Evolutionary conservation across 2,888 invertebrate species (phyloP).

Genomic region (Chymomyza fuscimana): DNA sequence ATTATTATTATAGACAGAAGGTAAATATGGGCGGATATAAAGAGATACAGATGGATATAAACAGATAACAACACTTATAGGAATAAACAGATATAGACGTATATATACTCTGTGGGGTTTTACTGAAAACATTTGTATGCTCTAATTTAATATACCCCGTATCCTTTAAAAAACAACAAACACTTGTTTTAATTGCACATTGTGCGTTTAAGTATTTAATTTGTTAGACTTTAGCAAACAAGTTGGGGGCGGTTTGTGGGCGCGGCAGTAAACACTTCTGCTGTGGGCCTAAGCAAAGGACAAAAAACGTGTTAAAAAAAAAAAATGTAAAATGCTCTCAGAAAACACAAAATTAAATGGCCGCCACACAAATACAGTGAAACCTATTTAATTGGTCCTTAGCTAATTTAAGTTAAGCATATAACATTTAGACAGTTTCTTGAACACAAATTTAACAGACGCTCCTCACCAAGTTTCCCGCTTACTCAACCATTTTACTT

Average conservation of each 20-base stretch:
- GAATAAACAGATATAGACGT: too few relatives aligned
- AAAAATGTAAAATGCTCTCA: constrained; percentile 3
- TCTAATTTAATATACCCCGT: too few relatives aligned
- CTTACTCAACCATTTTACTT: constrained; percentile 1
- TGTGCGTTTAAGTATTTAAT: constrained; percentile 42
- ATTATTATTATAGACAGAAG: too few relatives aligned
- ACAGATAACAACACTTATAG: too few relatives aligned
- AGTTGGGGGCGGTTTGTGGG: constrained; percentile 19
- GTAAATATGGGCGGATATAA: too few relatives aligned
- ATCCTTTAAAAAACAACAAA: background rate
- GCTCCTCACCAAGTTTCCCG: background rate
- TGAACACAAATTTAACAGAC: background rate
- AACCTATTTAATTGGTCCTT: constrained; percentile 9
- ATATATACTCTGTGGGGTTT: too few relatives aligned
- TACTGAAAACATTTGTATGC: too few relatives aligned
- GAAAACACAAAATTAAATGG: constrained; percentile 28
- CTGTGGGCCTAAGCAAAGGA: constrained; percentile 1
- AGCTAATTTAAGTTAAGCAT: constrained; percentile 11
- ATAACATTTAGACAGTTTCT: constrained; percentile 14
- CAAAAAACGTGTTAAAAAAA: constrained; percentile 13
- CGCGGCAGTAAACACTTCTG: constrained; percentile 10
- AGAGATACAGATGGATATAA: too few relatives aligned
- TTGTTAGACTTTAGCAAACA: constrained; percentile 52
- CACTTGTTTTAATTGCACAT: constrained; percentile 29
- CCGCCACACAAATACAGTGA: background rate